Evolutionary conservation across 1,140 invertebrate species (phyloP).

Genomic region (Aradophagus sp.): DNA sequence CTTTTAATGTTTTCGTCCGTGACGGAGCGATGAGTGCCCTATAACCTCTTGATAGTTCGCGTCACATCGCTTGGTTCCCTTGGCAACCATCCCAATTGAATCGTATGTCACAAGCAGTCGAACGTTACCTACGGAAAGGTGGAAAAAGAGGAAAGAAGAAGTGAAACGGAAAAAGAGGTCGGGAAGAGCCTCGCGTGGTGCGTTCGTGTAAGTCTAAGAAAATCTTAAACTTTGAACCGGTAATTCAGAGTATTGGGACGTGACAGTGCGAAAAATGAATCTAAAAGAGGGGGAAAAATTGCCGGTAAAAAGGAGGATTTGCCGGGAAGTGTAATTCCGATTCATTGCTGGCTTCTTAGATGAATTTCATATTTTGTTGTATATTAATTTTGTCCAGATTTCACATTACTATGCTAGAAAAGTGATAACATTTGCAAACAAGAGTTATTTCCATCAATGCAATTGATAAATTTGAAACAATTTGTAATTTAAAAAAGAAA

Average conservation of each 20-base stretch:
- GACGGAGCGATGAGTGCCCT: slow-evolving; percentile 65
- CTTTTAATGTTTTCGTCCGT: slow-evolving; percentile 58
- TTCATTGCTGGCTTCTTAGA: no score
- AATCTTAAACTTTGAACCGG: slow-evolving; percentile 72
- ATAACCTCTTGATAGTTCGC: slow-evolving; percentile 72
- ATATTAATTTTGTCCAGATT: no score
- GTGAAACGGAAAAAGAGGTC: no score
- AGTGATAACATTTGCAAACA: no score
- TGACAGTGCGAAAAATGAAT: slow-evolving; percentile 32
- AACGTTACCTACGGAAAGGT: slow-evolving; percentile 58
- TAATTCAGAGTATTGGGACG: slow-evolving; percentile 64
- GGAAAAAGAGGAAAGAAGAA: slow-evolving; percentile 56
- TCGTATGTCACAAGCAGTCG: slow-evolving; percentile 70
- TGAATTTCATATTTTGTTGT: no score
- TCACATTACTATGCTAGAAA: no score
- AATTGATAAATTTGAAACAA: no score
- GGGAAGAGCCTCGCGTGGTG: slow-evolving; percentile 35
- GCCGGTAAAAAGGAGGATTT: no score
- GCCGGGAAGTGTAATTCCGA: no score
- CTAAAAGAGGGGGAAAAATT: no score
- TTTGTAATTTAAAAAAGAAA: no score
- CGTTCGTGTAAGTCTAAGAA: slow-evolving; percentile 59
- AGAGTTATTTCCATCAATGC: no score
- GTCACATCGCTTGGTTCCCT: slow-evolving; percentile 71
- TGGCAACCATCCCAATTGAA: slow-evolving; percentile 72